These are phyloP conservation scores for Harpalus rubripes DNA, from an alignment of 2,888 invertebrate species.

Conservation along the genomic window DNA sequence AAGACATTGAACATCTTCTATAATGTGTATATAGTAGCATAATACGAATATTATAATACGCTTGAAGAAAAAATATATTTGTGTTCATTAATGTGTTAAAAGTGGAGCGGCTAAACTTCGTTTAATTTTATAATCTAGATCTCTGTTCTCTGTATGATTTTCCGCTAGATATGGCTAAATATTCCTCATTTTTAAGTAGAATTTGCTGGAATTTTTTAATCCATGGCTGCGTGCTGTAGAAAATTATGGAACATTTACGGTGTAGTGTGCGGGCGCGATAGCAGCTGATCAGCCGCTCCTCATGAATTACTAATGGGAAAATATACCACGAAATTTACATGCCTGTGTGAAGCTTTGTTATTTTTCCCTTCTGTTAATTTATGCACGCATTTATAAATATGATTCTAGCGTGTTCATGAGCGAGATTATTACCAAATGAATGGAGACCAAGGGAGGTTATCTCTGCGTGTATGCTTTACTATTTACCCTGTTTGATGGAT, in stretches of 20 bases:
- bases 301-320: slow-evolving; percentile 63
- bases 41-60: no score
- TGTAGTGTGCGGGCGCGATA: slow-evolving; percentile 27
- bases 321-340: slow-evolving; percentile 63
- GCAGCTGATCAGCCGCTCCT: slow-evolving; percentile 50
- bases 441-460: slow-evolving; percentile 26
- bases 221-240: slow-evolving; percentile 17
- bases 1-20: no score
- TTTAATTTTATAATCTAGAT: not conserved
- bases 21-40: no score
- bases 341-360: slow-evolving; percentile 53
- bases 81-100: not conserved
- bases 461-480: slow-evolving; percentile 46
- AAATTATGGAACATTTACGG: slow-evolving; percentile 57
- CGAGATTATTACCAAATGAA: slow-evolving; percentile 54
- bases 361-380: slow-evolving; percentile 55
- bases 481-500: slow-evolving; percentile 53
- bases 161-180: not conserved
- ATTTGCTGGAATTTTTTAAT: slow-evolving; percentile 31
- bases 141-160: not conserved
- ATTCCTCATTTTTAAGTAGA: not conserved
- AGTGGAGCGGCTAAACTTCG: not conserved
- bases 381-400: slow-evolving; percentile 63
- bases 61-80: no score
- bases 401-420: slow-evolving; percentile 58